A percentile compares a stretch with the other conserved stretches of the same genome.
Evolutionary conservation across 2,113 vertebrate species (phyloP).

Genomic region (Oceanites oceanicus): DNA sequence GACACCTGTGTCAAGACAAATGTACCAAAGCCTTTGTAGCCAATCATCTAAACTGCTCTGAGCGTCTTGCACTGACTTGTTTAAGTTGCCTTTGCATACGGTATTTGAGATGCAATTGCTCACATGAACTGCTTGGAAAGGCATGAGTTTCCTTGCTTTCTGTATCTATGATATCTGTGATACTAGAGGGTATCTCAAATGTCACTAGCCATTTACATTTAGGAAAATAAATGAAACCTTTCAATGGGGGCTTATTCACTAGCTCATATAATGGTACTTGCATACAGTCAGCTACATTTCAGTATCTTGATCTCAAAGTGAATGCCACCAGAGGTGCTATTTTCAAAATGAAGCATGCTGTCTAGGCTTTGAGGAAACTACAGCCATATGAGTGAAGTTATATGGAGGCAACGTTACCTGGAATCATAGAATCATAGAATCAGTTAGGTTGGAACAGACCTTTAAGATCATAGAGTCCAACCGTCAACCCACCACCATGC

Average conservation of each 20-base stretch:
- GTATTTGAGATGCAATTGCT: not conserved
- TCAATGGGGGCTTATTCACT: not conserved
- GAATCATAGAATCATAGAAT: too few relatives aligned
- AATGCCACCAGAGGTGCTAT: not conserved
- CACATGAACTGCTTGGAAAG: not conserved
- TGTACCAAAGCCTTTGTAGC: not conserved
- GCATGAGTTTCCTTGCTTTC: not conserved
- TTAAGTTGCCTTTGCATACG: not conserved
- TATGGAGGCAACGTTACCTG: not conserved
- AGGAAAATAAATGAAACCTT: not conserved
- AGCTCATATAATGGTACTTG: not conserved
- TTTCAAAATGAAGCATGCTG: not conserved
- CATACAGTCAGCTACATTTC: not conserved
- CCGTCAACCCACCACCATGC: too few relatives aligned
- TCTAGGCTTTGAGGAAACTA: not conserved
- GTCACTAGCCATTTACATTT: not conserved
- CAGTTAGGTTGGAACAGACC: too few relatives aligned
- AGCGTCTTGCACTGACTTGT: not conserved
- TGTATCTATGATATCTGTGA: not conserved
- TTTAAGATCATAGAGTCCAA: too few relatives aligned
- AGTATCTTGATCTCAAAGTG: not conserved
- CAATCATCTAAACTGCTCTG: not conserved
- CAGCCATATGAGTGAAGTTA: not conserved
- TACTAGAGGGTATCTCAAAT: not conserved
- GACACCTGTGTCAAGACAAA: not conserved